phyloP scores from a whole-genome alignment of 2,888 invertebrate species.

The Rhagophthalmus giganteus region DNA sequence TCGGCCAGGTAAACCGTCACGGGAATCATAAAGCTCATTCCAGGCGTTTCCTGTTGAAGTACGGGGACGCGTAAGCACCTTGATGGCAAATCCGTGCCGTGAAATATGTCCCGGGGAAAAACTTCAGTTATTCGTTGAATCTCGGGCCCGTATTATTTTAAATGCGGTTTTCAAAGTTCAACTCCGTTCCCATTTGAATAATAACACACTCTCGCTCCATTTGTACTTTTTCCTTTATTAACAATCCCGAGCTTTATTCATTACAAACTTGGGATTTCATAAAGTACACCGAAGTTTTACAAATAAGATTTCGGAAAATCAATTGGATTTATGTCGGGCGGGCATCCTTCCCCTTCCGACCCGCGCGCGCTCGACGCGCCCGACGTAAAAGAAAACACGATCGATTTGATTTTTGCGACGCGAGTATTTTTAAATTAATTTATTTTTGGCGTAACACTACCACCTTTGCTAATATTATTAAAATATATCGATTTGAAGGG shows the following conservation, averaged over 20 bases:
- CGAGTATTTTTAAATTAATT: no score
- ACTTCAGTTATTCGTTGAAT: constrained; percentile 24
- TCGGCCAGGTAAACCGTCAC: constrained; percentile 29
- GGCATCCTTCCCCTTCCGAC: no score
- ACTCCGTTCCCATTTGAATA: constrained; percentile 23
- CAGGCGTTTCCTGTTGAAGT: constrained; percentile 29
- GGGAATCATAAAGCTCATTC: constrained; percentile 35
- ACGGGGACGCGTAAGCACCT: constrained; percentile 30
- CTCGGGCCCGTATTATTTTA: constrained; percentile 21
- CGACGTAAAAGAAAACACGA: no score
- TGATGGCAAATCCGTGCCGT: constrained; percentile 33
- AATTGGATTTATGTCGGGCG: no score
- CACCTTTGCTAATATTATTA: no score
- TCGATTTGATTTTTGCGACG: no score
- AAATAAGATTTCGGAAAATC: not conserved
- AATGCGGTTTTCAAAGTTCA: constrained; percentile 18
- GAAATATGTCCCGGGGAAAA: constrained; percentile 27
- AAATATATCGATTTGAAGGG: no score
- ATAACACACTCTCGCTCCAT: constrained; percentile 21
- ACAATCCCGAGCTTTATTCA: constrained; percentile 10
- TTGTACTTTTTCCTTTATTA: constrained; percentile 22
- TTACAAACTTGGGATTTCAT: constrained; percentile 12
- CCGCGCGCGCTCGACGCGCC: no score
- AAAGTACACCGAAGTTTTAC: not conserved
- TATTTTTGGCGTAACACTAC: no score